Conservation (phyloP, 2,797 vertebrate species). For the Oreochromis grahami region DNA sequence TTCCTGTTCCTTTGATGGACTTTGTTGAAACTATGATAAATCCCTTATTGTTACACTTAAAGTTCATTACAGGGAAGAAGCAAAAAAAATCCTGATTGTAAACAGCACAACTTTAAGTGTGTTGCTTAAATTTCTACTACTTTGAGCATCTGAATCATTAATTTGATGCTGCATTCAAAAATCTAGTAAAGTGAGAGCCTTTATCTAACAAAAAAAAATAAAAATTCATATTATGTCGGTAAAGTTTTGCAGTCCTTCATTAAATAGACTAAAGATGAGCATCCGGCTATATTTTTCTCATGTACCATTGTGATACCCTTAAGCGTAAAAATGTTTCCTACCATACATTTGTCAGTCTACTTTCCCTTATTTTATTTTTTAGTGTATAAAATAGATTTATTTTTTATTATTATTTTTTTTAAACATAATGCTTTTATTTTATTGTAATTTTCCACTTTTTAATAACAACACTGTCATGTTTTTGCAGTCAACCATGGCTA, state of each 20-base stretch:
- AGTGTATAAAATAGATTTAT: neutral
- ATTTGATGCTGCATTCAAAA: neutral
- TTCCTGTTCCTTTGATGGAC: neutral
- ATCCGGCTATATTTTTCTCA: neutral
- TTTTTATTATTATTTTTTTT: too few relatives aligned
- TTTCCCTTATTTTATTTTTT: neutral
- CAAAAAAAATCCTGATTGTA: neutral
- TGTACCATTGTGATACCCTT: neutral
- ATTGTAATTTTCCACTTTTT: neutral
- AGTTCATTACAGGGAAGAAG: neutral
- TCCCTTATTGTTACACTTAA: neutral
- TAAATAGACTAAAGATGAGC: neutral
- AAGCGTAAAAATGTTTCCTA: neutral
- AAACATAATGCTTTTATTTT: neutral
- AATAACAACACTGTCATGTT: neutral
- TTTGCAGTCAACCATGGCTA: neutral
- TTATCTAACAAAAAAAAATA: neutral
- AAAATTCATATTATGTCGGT: neutral
- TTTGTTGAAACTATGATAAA: neutral
- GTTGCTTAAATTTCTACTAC: neutral
- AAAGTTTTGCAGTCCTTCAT: neutral
- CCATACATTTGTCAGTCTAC: neutral
- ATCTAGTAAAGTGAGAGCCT: neutral
- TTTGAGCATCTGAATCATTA: neutral
- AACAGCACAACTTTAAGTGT: neutral